These are phyloP conservation scores for Campaea margaritaria DNA, from an alignment of 2,888 invertebrate species.

Conservation along the genomic window DNA sequence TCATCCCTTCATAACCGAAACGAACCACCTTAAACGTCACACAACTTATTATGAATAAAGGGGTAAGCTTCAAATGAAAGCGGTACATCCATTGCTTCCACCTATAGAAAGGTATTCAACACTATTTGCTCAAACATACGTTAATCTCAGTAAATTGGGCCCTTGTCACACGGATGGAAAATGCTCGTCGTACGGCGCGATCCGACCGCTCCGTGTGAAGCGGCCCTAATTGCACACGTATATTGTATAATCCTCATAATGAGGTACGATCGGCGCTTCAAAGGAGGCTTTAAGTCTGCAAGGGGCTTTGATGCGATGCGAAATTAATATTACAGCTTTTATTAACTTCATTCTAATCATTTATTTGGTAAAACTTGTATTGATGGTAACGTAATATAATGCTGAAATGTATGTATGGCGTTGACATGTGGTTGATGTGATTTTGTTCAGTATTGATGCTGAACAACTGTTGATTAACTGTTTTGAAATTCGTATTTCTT, in stretches of 20 bases:
- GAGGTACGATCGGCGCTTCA: slow-evolving; percentile 23
- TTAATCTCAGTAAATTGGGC: slow-evolving; percentile 37
- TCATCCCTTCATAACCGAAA: no score
- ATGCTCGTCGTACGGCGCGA: not conserved
- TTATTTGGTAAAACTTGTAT: not conserved
- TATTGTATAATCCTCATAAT: slow-evolving; percentile 29
- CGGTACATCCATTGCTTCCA: no score
- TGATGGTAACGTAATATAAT: no score
- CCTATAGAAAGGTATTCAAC: no score
- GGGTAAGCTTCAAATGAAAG: no score
- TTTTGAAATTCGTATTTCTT: no score
- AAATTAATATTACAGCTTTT: not conserved
- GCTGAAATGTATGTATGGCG: no score
- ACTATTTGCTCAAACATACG: slow-evolving; percentile 25
- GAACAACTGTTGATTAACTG: no score
- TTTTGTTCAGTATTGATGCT: no score
- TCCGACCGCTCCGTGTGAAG: slow-evolving; percentile 21
- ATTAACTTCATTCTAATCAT: not conserved
- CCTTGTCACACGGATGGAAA: slow-evolving; percentile 21
- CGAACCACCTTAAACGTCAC: no score
- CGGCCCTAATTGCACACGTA: slow-evolving; percentile 28
- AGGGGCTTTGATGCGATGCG: slow-evolving; percentile 7
- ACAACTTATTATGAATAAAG: no score
- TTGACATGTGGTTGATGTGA: no score
- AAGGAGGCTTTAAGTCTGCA: slow-evolving; percentile 17